These are phyloP conservation scores for Peromyscus maniculatus DNA, from an alignment of 2,113 vertebrate species.

Conservation along the genomic window DNA sequence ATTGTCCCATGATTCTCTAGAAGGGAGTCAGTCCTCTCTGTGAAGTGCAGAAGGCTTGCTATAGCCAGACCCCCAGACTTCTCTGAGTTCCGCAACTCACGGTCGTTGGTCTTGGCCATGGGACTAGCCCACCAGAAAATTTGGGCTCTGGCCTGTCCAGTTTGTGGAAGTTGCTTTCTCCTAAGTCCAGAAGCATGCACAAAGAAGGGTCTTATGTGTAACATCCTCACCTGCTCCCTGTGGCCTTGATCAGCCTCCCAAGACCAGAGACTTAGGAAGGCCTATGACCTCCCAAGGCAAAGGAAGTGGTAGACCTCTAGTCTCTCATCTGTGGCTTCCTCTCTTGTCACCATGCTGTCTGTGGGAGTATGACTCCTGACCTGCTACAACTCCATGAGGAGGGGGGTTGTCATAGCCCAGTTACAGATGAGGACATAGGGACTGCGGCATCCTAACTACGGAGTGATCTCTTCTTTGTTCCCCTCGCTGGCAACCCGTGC, in stretches of 20 bases:
- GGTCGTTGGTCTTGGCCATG: not conserved
- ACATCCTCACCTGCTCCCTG: not conserved
- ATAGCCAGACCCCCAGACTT: not conserved
- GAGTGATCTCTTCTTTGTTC: not conserved
- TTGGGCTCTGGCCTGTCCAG: too few relatives aligned
- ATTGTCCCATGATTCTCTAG: not conserved
- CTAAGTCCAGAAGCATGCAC: not conserved
- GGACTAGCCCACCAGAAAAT: not conserved
- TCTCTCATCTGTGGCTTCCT: not conserved
- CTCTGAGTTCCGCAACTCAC: not conserved
- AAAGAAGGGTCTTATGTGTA: not conserved
- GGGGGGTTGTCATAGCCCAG: not conserved
- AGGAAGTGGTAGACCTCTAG: too few relatives aligned
- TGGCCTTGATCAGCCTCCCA: accelerated
- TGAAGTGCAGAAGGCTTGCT: accelerated
- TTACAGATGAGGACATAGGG: not conserved
- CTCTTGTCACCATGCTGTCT: not conserved
- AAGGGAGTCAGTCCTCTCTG: not conserved
- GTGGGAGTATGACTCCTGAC: too few relatives aligned
- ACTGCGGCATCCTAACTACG: not conserved
- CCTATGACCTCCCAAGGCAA: not conserved
- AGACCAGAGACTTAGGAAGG: not conserved
- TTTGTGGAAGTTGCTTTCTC: not conserved
- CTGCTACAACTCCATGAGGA: not conserved
- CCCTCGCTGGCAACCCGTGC: not conserved